These are phyloP conservation scores for Drosophila arawakana DNA, from an alignment of 1,140 invertebrate genomes.

Conservation along the genomic window DNA sequence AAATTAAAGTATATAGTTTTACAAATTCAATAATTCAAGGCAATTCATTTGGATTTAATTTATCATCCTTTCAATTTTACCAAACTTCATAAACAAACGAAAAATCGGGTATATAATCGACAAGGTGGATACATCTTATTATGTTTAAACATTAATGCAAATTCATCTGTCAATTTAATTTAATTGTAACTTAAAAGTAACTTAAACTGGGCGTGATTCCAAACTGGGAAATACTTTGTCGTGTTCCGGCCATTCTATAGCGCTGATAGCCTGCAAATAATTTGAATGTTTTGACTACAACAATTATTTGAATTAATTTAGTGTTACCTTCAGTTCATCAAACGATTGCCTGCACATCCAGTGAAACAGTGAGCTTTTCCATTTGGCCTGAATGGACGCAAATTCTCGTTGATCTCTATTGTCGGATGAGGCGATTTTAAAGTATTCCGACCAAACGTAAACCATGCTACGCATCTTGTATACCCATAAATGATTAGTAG, in stretches of 20 bases:
- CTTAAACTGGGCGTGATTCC: constrained; percentile 9
- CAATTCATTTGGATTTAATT: not conserved
- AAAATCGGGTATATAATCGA: not conserved
- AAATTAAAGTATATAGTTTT: not conserved
- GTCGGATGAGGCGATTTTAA: not conserved
- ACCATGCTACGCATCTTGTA: constrained; percentile 61
- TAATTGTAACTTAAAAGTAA: not conserved
- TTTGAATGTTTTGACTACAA: not conserved
- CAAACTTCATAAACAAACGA: not conserved
- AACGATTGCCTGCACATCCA: constrained; percentile 68
- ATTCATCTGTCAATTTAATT: not conserved
- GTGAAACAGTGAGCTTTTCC: constrained; percentile 60
- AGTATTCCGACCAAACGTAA: constrained; percentile 47
- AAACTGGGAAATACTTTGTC: constrained; percentile 24
- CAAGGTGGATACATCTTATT: too few relatives aligned
- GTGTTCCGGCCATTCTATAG: constrained; percentile 44
- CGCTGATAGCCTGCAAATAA: constrained; percentile 58
- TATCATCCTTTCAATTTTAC: not conserved
- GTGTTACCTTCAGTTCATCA: constrained; percentile 57
- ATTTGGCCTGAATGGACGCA: not conserved
- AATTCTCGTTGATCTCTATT: not conserved
- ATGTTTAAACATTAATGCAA: too few relatives aligned
- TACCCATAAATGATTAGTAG: constrained; percentile 59
- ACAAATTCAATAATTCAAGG: not conserved
- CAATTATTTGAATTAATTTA: not conserved